Evolutionary conservation across 2,888 invertebrate genomes (phyloP), one percentile per base, ranked within the genome.

Genomic region (Poecilus cupreus): DNA sequence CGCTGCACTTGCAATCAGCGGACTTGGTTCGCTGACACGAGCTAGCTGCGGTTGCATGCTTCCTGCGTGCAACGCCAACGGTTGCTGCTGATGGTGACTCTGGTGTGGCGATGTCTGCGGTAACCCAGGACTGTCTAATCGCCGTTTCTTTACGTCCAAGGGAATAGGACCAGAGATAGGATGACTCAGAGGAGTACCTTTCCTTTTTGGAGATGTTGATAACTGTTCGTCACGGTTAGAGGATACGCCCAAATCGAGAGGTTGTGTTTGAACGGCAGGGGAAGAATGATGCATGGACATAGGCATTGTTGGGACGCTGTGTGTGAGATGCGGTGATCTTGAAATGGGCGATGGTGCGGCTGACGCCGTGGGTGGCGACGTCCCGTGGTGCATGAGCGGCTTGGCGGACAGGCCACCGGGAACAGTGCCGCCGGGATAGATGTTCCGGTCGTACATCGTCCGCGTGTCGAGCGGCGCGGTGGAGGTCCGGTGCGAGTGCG

Each of bases 161-260:
- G 91, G 90, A 0, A 91, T 90, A 0, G 91, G 89, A 37, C 91
- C 91, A 54, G 87, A 86, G 11, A 88, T 86, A 37, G 90, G 88
- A 43, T 88, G 87, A 22, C 90, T 91, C 82, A 90, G 88, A 0
- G 93, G 91, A 8, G 91, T 91, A 10, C 90, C 89, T 85, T 94
- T 93, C 70, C 94, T 89, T 85, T 94, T 93, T 0, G 94, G 94
- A 60, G 94, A 92, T 22, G 94, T 94, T 68, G 94, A 92, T 22
- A 68, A 78, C 32, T 70, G 70, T 20, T 80, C 84, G 16, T 84
- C 84, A 3, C 86, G 84, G 26, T 81, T 80, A 11, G 80, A 57
- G 60, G 91, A 88, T 32, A 94, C 92, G 43, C 95, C 95, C 80
- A 96, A 91, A 88, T 96, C 95, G 37, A 96, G 90, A 10, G 96